phyloP scores from a whole-genome alignment of 2,113 vertebrate genomes.

The Podocnemis expansa region DNA sequence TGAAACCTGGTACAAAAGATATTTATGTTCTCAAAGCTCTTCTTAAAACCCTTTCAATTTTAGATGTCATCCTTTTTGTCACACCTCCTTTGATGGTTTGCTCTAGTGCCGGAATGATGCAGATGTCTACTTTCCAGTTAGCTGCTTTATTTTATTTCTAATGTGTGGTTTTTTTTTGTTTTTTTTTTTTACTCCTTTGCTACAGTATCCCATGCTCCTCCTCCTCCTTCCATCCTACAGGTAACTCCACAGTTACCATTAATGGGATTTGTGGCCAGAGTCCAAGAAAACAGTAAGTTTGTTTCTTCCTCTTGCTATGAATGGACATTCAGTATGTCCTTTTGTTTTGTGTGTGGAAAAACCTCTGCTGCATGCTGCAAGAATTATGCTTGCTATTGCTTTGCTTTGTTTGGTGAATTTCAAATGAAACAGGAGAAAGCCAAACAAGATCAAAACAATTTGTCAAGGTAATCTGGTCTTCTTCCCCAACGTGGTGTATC shows the following conservation, averaged over 20 bases:
- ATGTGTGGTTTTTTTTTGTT: too few relatives aligned
- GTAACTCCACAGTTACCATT: conserved; percentile 99
- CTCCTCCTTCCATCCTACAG: conserved; percentile 98
- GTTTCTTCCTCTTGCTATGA: conserved; percentile 75
- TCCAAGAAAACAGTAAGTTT: conserved; percentile 99
- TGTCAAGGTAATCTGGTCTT: not conserved
- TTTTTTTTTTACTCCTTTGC: conserved; percentile 76
- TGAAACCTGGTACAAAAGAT: not conserved
- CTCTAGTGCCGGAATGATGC: conserved; percentile 18
- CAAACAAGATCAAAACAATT: not conserved
- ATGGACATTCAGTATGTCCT: conserved; percentile 67
- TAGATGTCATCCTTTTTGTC: not conserved
- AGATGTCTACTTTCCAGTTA: conserved; percentile 49
- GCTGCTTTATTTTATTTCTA: conserved; percentile 60
- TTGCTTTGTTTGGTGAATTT: not conserved
- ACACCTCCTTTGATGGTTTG: not conserved
- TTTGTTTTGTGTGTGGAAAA: conserved; percentile 7
- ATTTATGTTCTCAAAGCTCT: not conserved
- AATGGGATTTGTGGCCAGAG: conserved; percentile 99
- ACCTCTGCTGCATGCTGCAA: not conserved
- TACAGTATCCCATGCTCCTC: conserved; percentile 93
- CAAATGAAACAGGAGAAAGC: not conserved
- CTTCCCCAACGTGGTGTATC: not conserved
- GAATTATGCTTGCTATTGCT: not conserved
- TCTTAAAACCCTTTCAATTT: not conserved